Conservation (phyloP, 2,888 invertebrate genomes). For the Nipponacmea schrenckii region DNA sequence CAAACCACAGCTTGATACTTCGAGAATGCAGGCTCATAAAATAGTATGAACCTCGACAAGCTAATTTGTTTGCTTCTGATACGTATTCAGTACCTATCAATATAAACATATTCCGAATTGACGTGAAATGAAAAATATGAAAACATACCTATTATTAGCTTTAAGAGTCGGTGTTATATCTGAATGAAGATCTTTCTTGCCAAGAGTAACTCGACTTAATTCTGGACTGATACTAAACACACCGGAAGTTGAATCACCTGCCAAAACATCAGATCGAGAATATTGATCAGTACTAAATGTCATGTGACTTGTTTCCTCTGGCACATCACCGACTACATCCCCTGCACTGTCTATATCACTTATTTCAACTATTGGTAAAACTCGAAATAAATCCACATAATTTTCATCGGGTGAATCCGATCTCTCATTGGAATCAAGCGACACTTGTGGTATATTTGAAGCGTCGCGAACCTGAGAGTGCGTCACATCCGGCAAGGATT, state of each 20-base stretch:
- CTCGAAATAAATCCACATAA: slow-evolving; percentile 26
- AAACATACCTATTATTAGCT: slow-evolving; percentile 12
- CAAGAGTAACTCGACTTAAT: not conserved
- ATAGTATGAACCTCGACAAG: no score
- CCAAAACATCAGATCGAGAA: slow-evolving; percentile 10
- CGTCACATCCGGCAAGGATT: slow-evolving; percentile 15
- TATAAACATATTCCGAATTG: no score
- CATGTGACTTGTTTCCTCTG: slow-evolving; percentile 12
- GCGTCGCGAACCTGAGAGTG: not conserved
- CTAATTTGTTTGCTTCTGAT: no score
- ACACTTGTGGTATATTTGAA: not conserved
- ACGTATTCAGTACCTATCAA: no score
- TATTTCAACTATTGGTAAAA: slow-evolving; percentile 9
- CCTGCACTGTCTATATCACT: slow-evolving; percentile 16
- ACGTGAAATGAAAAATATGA: no score
- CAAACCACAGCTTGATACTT: no score
- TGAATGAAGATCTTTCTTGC: slow-evolving; percentile 12
- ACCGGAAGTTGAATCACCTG: slow-evolving; percentile 11
- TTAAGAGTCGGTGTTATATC: slow-evolving; percentile 16
- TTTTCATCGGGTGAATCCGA: slow-evolving; percentile 17
- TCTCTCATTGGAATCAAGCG: not conserved
- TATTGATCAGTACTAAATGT: slow-evolving; percentile 10
- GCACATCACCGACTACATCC: not conserved
- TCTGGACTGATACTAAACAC: slow-evolving; percentile 13
- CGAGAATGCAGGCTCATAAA: no score